Evolutionary conservation across 2,113 vertebrate genomes (phyloP), one percentile per base, ranked within the genome.

Genomic region (Tretioscincus oriximinensis): DNA sequence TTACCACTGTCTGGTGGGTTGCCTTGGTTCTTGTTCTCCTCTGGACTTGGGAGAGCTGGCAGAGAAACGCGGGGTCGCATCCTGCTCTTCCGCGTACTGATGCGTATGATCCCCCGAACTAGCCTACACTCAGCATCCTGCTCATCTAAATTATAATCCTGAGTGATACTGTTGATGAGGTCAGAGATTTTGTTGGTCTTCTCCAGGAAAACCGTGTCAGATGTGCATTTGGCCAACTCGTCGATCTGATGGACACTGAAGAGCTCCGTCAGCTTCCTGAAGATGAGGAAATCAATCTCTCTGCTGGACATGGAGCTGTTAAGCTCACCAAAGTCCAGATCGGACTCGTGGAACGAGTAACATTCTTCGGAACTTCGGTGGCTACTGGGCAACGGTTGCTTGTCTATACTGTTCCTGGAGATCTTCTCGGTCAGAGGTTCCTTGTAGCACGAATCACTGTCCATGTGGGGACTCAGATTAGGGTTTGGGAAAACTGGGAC

Each of bases 161-260:
- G 98, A 1, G 98, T 98, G 60, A 99, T 98, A 94, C 96, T 99
- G 90, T 96, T 98, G 94, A 99, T 99, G 77, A 99, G 97, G 92
- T 99, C 98, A 0, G 97, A 98, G 94, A 99, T 99, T 94, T 99
- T 98, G 81, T 97, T 99, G 93, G 97, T 99, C 93, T 99, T 99
- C 92, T 97, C 97, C 81, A 98, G 95, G 95, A 99, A 99, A 18
- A 98, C 98, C 0, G 97, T 98, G 93, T 99, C 98, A 0, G 98
- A 99, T 0, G 98, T 99, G 93, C 98, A 99, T 91, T 98, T 98
- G 92, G 98, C 98, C 91, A 99, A 94, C 95, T 99, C 97, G 12
- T 99, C 98, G 0, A 99, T 99, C 95, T 99, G 98, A 92, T 99
- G 98, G 65, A 99, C 94, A 2, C 97, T 98, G 90, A 99, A 99